Base-by-base conservation (phyloP, 2,797 vertebrate species). In the Sebastolobus alascanus region DNA sequence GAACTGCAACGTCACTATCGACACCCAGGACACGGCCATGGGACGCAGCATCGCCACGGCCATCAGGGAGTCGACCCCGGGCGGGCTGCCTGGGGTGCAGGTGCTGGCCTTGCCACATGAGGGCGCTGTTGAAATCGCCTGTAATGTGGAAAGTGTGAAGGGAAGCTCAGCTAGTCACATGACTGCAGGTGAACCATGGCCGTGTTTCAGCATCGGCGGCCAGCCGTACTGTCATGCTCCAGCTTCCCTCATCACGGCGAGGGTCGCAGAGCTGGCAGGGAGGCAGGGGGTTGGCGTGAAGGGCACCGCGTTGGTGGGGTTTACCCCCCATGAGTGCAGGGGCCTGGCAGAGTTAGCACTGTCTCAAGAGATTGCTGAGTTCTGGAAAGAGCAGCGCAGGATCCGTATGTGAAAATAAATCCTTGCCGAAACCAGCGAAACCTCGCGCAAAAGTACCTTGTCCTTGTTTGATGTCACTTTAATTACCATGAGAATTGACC, bases 1-100 rank as follows among this genome's bases (percentile, higher is more conserved):
- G 95, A 97, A 95, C 90, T 97, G 96, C 88, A 96, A 92, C 1
- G 91, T 97, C 75, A 96, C 96, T 1, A 90, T 96, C 64, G 90
- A 95, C 84, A 95, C 95, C 20, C 90, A 90, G 84, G 95, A 97
- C 76, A 1, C 96, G 52, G 12, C 77, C 29, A 2, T 90, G 6
- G 96, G 94, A 54, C 95, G 86, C 77, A 73, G 82, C 66, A 93
- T 95, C 1, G 92, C 95, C 46, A 9, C 70, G 12, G 92, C 92
- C 50, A 87, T 95, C 74, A 82, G 93, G 37, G 95, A 93, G 79
- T 96, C 93, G 4, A 82, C 75, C 35, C 79, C 89, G 0, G 86
- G 93, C 1, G 95, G 94, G 4, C 77, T 97, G 64, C 96, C 95
- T 1, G 95, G 95, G 0, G 90, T 97, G 37, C 96, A 96, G 88